phyloP scores from a whole-genome alignment of 1,140 invertebrate species.

The Olivierus martensii region DNA sequence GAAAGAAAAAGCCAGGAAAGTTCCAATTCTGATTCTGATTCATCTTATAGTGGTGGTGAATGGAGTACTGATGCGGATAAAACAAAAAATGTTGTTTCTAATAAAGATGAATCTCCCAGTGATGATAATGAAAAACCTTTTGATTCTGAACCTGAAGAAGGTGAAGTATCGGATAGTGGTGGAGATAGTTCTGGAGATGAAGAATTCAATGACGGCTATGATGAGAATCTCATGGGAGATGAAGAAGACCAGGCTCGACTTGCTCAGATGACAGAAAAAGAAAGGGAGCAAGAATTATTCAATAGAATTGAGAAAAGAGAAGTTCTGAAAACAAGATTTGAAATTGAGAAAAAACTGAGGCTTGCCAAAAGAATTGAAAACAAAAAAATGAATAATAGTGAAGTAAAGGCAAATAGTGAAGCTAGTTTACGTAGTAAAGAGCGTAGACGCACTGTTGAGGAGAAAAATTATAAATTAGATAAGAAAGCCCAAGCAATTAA shows the following conservation, averaged over 20 bases:
- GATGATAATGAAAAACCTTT: constrained; percentile 31
- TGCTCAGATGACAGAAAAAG: constrained; percentile 89
- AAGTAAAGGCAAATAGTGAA: constrained; percentile 28
- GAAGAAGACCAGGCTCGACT: constrained; percentile 80
- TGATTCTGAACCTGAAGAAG: constrained; percentile 46
- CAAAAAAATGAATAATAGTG: constrained; percentile 34
- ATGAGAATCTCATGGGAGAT: constrained; percentile 94
- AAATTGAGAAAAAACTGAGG: constrained; percentile 87
- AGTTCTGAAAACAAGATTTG: constrained; percentile 86
- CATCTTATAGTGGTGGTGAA: constrained; percentile 56
- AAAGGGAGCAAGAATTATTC: constrained; percentile 92
- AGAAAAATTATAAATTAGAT: constrained; percentile 60
- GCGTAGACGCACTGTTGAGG: constrained; percentile 80
- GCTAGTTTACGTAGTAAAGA: constrained; percentile 71
- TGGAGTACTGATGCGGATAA: constrained; percentile 34
- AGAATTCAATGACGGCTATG: constrained; percentile 70
- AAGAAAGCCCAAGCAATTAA: constrained; percentile 86
- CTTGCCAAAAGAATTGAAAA: constrained; percentile 68
- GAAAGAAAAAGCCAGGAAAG: neutral
- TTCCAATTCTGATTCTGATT: constrained; percentile 41
- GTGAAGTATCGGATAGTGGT: constrained; percentile 20
- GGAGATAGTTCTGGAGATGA: constrained; percentile 15
- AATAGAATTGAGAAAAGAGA: constrained; percentile 88
- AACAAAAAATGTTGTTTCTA: too few species aligned
- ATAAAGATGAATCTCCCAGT: too few species aligned